Evolutionary conservation across 2,113 vertebrate species (phyloP), one percentile per base, ranked within the genome.

Genomic region (Astur gentilis): DNA sequence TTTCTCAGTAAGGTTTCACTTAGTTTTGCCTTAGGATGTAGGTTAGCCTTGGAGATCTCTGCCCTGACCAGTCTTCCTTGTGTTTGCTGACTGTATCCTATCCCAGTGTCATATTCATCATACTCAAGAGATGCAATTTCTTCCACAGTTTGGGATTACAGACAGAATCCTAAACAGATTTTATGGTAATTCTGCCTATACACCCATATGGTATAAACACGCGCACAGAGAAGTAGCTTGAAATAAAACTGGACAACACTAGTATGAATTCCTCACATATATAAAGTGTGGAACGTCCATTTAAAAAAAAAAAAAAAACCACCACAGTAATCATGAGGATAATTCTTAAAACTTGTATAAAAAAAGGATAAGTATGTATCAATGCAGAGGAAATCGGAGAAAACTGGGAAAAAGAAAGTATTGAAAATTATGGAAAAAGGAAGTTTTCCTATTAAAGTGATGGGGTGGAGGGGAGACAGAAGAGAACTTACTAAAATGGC

Each of bases 401-500:
- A 69, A 78, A 76, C 1, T 65, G 77, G 50, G 77, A 83, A 55
- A 89, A 90, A 91, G 45, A 87, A 77, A 17, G 4, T 52, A 64
- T 60, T 70, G 90, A 89, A 55, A 94, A 72, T n/a, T 22, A 54
- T 49, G 62, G 81, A n/a, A 94, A 92, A 97, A 72, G 27, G 82
- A 94, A 91, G 57, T 78, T 93, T 93, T 96, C 90, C 54, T 85
- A 42, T 81, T 95, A 34, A 88, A 55, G 44, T 58, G 57, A 34
- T 14, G 32, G 45, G 34, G 16, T 25, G 11, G 66, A 12, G 23
- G 27, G 89, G 96, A 64, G 40, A 54, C 69, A 57, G 80, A 90
- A 65, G 36, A 80, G 83, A 96, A 87, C 49, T 90, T 83, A 77
- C 31, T 86, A 31, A 96, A 96, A 72, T 88, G 66, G 45, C 72